Conservation (phyloP, 2,888 invertebrate genomes). For the Agrochola circellaris region DNA sequence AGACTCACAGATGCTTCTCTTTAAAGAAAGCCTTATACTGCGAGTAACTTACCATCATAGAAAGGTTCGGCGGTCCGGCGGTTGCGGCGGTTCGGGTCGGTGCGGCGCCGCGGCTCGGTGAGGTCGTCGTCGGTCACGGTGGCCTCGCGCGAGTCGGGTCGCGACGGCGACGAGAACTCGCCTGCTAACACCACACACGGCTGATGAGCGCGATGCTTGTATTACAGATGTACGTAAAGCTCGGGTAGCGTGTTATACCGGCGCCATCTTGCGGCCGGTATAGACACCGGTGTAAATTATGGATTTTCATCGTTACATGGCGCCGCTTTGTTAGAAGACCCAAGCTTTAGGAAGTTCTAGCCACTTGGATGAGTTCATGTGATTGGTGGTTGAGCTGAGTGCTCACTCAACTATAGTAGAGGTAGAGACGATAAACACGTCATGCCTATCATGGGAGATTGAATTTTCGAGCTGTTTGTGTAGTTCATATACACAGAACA, state of each 20-base stretch:
- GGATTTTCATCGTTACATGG: neutral
- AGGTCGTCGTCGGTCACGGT: constrained; percentile 82
- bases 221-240: neutral
- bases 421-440: neutral
- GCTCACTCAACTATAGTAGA: too few relatives aligned
- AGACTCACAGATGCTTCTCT: neutral
- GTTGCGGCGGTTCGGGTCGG: constrained; percentile 65
- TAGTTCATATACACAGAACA: neutral
- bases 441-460: neutral
- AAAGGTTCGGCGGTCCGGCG: constrained; percentile 73
- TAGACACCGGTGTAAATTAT: neutral
- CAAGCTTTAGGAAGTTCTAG: constrained; percentile 9
- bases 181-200: constrained; percentile 66
- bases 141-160: constrained; percentile 83
- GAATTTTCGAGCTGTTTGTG: neutral
- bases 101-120: constrained; percentile 69
- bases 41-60: constrained; percentile 75
- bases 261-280: neutral
- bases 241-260: neutral
- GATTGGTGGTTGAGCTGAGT: neutral
- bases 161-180: constrained; percentile 81
- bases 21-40: neutral
- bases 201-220: constrained; percentile 12
- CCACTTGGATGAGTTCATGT: neutral
- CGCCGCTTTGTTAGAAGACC: constrained; percentile 1